Evolutionary conservation across 2,888 invertebrate species (phyloP).

Genomic region (Epicampocera succincta): DNA sequence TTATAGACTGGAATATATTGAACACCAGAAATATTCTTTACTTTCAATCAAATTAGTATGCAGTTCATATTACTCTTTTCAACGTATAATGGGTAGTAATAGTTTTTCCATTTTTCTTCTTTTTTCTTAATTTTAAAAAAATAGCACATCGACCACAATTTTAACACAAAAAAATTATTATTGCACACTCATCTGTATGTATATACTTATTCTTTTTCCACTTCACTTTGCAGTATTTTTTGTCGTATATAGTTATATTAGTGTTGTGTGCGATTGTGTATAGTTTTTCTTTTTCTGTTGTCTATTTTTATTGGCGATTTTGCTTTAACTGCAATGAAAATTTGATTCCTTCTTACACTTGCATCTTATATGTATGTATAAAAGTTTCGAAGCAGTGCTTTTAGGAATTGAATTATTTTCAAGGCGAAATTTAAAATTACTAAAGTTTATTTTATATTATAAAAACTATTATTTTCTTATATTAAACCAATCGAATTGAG

Average conservation of each 20-base stretch:
- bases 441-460: conserved; percentile 19
- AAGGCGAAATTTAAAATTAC: not conserved
- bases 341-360: conserved; percentile 44
- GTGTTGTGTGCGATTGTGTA: conserved; percentile 34
- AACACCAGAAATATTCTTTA: conserved; percentile 11
- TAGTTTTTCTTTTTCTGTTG: conserved; percentile 43
- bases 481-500: conserved; percentile 34
- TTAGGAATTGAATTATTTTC: conserved; percentile 24
- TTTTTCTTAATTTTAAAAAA: conserved; percentile 37
- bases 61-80: conserved; percentile 11
- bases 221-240: conserved; percentile 38
- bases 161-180: conserved; percentile 37
- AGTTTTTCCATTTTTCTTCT: conserved; percentile 48
- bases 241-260: conserved; percentile 41
- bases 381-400: conserved; percentile 31
- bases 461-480: conserved; percentile 5
- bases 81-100: conserved; percentile 24
- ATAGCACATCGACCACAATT: conserved; percentile 29
- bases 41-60: conserved; percentile 4
- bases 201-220: conserved; percentile 29
- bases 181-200: conserved; percentile 17
- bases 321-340: conserved; percentile 53
- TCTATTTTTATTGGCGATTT: conserved; percentile 51
- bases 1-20: not conserved
- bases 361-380: conserved; percentile 7